These are phyloP conservation scores for Danio albolineatus DNA, from an alignment of 2,797 vertebrate genomes.

Conservation along the genomic window DNA sequence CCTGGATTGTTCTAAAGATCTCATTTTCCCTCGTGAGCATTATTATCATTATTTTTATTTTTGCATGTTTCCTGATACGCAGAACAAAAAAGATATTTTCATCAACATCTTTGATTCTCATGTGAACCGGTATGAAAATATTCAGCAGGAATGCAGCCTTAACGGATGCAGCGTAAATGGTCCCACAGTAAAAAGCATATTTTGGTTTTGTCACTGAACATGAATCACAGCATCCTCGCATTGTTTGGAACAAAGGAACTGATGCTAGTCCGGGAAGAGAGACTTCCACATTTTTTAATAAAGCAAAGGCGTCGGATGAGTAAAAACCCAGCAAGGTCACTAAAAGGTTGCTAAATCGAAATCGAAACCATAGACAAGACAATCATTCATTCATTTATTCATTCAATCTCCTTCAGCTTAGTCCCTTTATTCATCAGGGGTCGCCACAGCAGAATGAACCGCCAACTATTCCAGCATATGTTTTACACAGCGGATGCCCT, in stretches of 20 bases:
- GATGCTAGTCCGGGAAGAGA: background rate
- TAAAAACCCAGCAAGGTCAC: background rate
- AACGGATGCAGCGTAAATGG: background rate
- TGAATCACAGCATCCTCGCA: constrained; percentile 24
- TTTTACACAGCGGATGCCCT: too few relatives aligned
- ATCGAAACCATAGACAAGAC: background rate
- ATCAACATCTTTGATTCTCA: background rate
- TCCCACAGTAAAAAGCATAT: background rate
- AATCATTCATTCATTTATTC: too few relatives aligned
- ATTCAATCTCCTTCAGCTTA: too few relatives aligned
- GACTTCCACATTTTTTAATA: background rate
- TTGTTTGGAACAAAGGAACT: background rate
- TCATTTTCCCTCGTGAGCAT: background rate
- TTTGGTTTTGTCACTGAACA: too few relatives aligned
- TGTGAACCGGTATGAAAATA: background rate
- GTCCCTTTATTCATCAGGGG: too few relatives aligned
- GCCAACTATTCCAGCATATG: too few relatives aligned
- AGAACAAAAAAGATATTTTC: background rate
- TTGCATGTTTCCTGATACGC: background rate
- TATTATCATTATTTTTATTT: background rate
- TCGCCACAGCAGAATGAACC: too few relatives aligned
- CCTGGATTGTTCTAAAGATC: background rate
- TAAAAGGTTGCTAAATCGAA: background rate
- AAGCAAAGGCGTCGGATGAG: background rate
- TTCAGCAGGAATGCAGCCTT: background rate